A percentile compares a stretch with the other conserved stretches of the same genome.
Conservation (phyloP, 2,888 invertebrate species). For the Seira ritae region DNA sequence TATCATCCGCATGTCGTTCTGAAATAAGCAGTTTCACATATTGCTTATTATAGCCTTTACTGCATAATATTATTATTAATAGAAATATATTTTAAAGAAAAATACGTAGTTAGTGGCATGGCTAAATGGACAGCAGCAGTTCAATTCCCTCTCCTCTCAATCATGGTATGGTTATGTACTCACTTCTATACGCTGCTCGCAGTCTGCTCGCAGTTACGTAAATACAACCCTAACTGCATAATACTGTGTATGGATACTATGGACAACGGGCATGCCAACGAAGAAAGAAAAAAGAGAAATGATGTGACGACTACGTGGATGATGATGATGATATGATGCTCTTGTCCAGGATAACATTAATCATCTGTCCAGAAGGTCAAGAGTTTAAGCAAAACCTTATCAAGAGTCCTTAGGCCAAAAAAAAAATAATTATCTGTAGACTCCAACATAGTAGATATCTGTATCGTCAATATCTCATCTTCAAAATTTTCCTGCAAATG, state of each 20-base stretch:
- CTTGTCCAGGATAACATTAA: neutral
- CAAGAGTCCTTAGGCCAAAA: neutral
- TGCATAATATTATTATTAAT: no score
- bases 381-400: neutral
- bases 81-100: no score
- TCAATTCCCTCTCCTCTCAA: neutral
- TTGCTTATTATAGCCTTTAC: no score
- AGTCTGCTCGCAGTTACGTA: neutral
- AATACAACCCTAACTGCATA: neutral
- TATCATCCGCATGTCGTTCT: no score
- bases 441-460: neutral
- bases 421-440: neutral
- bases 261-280: no score
- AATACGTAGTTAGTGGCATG: no score
- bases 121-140: no score
- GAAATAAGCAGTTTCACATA: no score
- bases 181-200: no score
- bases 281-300: neutral
- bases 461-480: no score
- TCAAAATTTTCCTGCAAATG: no score
- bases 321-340: neutral
- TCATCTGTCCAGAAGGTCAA: neutral
- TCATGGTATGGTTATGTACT: neutral
- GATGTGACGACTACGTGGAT: neutral
- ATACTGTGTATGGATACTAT: neutral